Evolutionary conservation across 2,113 vertebrate species (phyloP).

Genomic region (Dissostichus mawsoni): DNA sequence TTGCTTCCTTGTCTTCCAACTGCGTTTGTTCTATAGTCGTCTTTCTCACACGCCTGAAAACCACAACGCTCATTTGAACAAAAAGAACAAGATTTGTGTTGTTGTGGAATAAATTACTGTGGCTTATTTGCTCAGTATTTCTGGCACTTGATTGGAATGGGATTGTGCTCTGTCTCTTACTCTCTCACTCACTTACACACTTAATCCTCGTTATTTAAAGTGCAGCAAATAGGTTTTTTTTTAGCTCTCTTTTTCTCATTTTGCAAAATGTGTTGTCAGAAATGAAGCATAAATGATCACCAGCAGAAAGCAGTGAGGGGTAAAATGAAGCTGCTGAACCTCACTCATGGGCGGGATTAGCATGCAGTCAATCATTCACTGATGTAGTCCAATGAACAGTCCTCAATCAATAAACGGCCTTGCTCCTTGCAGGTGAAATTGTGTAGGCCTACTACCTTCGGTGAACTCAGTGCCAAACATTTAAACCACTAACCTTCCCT

Average conservation of each 20-base stretch:
- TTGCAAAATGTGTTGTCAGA: slow-evolving; percentile 76
- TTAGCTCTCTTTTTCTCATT: slow-evolving; percentile 61
- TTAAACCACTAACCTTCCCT: slow-evolving; percentile 42
- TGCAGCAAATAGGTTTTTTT: slow-evolving; percentile 74
- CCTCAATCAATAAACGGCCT: slow-evolving; percentile 75
- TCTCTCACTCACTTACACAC: slow-evolving; percentile 69
- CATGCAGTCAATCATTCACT: slow-evolving; percentile 79
- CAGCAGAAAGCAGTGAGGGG: slow-evolving; percentile 70
- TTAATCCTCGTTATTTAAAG: slow-evolving; percentile 80
- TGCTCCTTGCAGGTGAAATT: slow-evolving; percentile 68
- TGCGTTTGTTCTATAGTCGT: slow-evolving; percentile 66
- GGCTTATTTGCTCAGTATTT: slow-evolving; percentile 71
- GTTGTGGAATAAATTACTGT: slow-evolving; percentile 70
- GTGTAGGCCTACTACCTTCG: slow-evolving; percentile 57
- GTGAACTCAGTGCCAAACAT: slow-evolving; percentile 52
- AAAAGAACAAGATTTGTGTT: slow-evolving; percentile 72
- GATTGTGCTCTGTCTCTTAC: slow-evolving; percentile 53
- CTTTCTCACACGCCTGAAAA: slow-evolving; percentile 59
- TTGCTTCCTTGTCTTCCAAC: slow-evolving; percentile 69
- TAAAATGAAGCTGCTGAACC: slow-evolving; percentile 78
- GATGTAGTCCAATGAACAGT: slow-evolving; percentile 77
- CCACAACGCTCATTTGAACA: slow-evolving; percentile 63
- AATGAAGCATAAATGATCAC: slow-evolving; percentile 81
- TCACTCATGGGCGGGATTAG: slow-evolving; percentile 75
- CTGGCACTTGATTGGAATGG: slow-evolving; percentile 69